A percentile compares a stretch with the other conserved stretches of the same genome.
phyloP scores from a whole-genome alignment of 2,113 vertebrate genomes.

The Conger conger region DNA sequence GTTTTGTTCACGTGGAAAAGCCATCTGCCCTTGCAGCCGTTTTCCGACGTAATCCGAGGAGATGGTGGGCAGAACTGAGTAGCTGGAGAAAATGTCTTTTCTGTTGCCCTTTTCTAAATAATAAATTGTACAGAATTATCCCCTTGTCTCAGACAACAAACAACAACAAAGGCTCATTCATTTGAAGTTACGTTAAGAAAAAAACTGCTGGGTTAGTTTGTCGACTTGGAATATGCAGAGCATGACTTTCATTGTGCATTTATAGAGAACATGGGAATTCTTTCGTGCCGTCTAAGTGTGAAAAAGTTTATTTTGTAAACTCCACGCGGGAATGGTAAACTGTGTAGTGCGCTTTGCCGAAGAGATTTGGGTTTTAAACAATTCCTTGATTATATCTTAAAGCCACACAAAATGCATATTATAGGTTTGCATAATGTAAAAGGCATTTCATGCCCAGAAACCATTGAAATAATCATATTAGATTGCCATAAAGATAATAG shows the following conservation, averaged over 20 bases:
- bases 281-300: neutral
- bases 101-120: slow-evolving; percentile 45
- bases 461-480: no score
- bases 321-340: neutral
- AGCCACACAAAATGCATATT: neutral
- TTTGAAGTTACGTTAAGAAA: slow-evolving; percentile 24
- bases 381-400: neutral
- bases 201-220: slow-evolving; percentile 42
- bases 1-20: slow-evolving; percentile 45
- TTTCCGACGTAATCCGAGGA: slow-evolving; percentile 55
- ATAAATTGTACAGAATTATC: slow-evolving; percentile 48
- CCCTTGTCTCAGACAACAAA: slow-evolving; percentile 54
- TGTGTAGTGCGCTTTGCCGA: neutral
- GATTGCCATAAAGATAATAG: no score
- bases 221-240: slow-evolving; percentile 46
- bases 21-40: slow-evolving; percentile 53
- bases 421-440: no score
- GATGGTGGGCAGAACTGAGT: slow-evolving; percentile 57
- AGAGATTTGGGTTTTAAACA: neutral
- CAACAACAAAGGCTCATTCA: slow-evolving; percentile 53
- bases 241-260: neutral
- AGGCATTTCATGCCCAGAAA: no score
- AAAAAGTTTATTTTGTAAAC: neutral
- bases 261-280: neutral
- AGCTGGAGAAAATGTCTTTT: slow-evolving; percentile 64